These are phyloP conservation scores for Anguilla pacifica DNA, from an alignment of 2,797 vertebrate genomes.

Conservation along the genomic window DNA sequence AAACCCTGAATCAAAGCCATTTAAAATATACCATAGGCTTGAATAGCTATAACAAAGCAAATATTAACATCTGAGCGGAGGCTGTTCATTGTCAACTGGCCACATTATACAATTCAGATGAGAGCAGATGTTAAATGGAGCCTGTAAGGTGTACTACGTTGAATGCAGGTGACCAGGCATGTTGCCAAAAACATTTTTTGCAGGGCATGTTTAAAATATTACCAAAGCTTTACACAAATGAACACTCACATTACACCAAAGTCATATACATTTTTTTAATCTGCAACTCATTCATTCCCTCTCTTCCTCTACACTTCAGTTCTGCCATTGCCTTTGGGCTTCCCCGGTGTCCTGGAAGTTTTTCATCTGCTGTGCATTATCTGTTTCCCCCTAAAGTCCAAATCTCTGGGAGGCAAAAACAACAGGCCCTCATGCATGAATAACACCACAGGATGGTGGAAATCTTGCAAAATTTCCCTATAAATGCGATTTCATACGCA, in stretches of 20 bases:
- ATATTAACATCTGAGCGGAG: neutral
- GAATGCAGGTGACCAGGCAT: too few relatives aligned
- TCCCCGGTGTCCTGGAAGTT: neutral
- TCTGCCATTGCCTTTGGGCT: neutral
- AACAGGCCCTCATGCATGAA: neutral
- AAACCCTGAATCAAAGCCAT: neutral
- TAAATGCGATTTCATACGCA: neutral
- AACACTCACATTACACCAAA: neutral
- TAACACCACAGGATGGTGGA: neutral
- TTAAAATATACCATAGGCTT: neutral
- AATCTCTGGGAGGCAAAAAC: conserved; percentile 5
- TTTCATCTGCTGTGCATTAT: conserved; percentile 13
- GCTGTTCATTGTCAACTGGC: neutral
- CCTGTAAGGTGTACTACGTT: too few relatives aligned
- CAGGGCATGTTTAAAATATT: neutral
- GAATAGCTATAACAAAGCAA: neutral
- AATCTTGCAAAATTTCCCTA: neutral
- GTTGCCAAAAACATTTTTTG: neutral
- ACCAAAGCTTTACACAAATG: neutral
- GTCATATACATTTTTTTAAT: too few relatives aligned
- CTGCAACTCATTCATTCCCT: neutral
- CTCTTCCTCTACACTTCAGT: neutral
- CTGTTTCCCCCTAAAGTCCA: neutral
- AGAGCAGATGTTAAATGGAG: too few relatives aligned
- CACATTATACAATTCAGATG: neutral